Base-by-base conservation (phyloP, 1,140 invertebrate species). In the Rhynchophorus ferrugineus region DNA sequence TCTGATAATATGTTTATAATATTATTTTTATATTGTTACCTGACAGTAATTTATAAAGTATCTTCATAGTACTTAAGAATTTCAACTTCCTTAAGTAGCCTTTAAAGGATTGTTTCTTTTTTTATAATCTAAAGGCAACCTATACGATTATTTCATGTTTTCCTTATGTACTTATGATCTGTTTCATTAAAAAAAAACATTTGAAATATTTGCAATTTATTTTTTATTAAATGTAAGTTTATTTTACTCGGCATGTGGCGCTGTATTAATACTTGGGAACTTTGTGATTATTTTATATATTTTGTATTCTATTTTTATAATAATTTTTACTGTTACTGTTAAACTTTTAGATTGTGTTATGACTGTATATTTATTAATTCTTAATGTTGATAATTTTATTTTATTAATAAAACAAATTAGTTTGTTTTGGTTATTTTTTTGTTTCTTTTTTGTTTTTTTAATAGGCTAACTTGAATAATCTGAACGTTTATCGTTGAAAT, bases 331-430 rank as follows among this genome's bases (percentile, higher is more conserved):
- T 24, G 37, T 49, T 41, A 35, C 33, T 46, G 24, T 29, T 29
- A 29, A 29, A 29, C 24, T 5, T 29, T 29, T 29, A 29, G 24
- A 29, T 29, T 29, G 24, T 29, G 24, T 29, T 33, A 47, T 18
- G 24, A 21, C 34, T 37, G 13, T 20, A 21, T 47, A 21, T 47
- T 33, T 8, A 36, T 47, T 47, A 8, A 16, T 14, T 22, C 41
- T 49, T 39, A 20, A 41, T 49, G 46, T 49, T 49, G 46, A 22
- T 49, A 49, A 49, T 49, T 37, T 49, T 49, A 49, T 49, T 49
- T 49, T 49, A 37, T 17, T 39, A 14, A 49, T 21, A 37, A 47
- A 49, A 49, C 18, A 3, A 39, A 17, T 39, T 49, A 49, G 36
- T 49, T 49, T 49, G 36, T 49, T 49, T 41, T 19, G 11, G 8